phyloP scores from a whole-genome alignment of 2,113 vertebrate genomes.

The Mormoops blainvillei region DNA sequence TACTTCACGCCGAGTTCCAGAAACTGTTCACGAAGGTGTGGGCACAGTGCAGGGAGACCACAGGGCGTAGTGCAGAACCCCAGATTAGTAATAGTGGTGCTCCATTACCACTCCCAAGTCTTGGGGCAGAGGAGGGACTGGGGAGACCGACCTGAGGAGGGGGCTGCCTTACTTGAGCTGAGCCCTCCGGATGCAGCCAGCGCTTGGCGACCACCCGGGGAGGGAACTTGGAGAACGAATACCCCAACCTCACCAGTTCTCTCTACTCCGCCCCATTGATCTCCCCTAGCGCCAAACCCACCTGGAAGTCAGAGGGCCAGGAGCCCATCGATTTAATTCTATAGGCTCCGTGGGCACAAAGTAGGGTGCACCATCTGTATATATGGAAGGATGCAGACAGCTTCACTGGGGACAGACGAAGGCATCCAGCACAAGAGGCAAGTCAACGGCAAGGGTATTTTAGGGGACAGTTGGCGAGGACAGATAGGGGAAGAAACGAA shows the following conservation, averaged over 20 bases:
- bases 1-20: constrained; percentile 29
- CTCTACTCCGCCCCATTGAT: background rate
- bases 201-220: background rate
- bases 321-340: too few species aligned
- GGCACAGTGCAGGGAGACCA: constrained; percentile 1
- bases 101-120: background rate
- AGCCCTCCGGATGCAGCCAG: background rate
- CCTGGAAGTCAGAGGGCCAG: background rate
- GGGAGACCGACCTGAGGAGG: background rate
- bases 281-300: background rate
- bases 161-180: background rate
- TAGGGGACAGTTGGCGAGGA: background rate
- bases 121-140: background rate
- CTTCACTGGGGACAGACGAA: background rate
- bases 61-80: background rate
- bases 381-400: background rate
- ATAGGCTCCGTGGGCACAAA: background rate
- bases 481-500: background rate
- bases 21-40: constrained; percentile 20
- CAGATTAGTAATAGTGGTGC: background rate
- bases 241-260: background rate
- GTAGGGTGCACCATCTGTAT: background rate
- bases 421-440: background rate
- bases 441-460: background rate
- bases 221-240: background rate